phyloP scores from a whole-genome alignment of 2,888 invertebrate genomes.

The Aelia acuminata region DNA sequence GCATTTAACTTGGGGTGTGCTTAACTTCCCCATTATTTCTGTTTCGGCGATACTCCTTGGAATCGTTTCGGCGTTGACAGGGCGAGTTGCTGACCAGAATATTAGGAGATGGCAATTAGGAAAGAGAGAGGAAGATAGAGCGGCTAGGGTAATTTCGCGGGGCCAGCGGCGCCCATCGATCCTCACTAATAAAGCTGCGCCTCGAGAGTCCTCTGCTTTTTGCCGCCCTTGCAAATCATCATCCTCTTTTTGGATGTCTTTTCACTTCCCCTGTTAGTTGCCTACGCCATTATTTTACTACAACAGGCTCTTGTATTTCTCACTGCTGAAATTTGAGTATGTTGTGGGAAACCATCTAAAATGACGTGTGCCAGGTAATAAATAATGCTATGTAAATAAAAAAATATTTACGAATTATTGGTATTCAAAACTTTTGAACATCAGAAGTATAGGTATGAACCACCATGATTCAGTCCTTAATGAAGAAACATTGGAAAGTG shows the following conservation, averaged over 20 bases:
- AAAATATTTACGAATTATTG: too few species aligned
- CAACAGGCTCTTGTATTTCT: not conserved
- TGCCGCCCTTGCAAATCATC: constrained; percentile 44
- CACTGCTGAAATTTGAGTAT: not conserved
- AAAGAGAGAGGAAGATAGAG: not conserved
- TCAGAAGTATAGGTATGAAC: too few species aligned
- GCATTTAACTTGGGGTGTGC: too few species aligned
- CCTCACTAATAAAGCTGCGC: constrained; percentile 54
- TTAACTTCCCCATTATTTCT: too few species aligned
- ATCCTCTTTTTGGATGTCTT: constrained; percentile 32
- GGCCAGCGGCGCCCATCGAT: constrained; percentile 50
- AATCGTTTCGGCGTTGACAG: not conserved
- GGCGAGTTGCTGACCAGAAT: not conserved
- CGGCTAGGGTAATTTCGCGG: constrained; percentile 32
- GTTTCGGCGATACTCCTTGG: too few species aligned
- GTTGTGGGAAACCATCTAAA: not conserved
- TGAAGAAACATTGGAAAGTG: too few species aligned
- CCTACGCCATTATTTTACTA: not conserved
- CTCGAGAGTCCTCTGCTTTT: constrained; percentile 44
- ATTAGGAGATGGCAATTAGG: not conserved
- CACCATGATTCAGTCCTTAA: too few species aligned
- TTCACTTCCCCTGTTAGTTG: not conserved
- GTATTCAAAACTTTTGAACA: too few species aligned
- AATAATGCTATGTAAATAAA: not conserved
- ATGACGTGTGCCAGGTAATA: not conserved